These are phyloP conservation scores for Halichoerus grypus DNA, from an alignment of 2,113 vertebrate genomes.

Conservation along the genomic window DNA sequence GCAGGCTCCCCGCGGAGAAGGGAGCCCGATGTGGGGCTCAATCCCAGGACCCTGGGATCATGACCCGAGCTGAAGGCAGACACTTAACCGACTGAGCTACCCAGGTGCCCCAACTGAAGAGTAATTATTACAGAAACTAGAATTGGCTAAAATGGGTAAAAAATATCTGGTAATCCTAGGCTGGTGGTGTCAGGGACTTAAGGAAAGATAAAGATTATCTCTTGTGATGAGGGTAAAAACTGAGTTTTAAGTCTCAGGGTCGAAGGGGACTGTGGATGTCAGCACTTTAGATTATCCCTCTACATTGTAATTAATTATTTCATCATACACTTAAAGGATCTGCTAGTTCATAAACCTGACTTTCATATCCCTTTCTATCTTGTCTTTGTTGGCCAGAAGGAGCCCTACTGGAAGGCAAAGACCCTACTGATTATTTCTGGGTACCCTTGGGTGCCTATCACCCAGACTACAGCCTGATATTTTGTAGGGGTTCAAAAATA, in stretches of 20 bases:
- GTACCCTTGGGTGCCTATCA: fast-evolving
- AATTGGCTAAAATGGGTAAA: background rate
- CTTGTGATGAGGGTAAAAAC: background rate
- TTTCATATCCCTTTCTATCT: background rate
- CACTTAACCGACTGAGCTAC: too few relatives aligned
- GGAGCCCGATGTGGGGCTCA: too few relatives aligned
- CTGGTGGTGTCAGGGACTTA: background rate
- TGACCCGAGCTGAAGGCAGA: too few relatives aligned
- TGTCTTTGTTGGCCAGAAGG: background rate
- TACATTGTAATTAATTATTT: background rate
- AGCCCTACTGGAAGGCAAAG: background rate
- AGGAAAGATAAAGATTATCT: background rate
- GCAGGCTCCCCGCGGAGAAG: too few relatives aligned
- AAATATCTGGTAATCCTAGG: background rate
- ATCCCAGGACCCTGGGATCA: too few relatives aligned
- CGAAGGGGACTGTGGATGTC: background rate
- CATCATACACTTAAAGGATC: background rate
- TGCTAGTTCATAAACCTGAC: background rate
- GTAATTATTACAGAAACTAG: background rate
- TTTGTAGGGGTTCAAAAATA: background rate
- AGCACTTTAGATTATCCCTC: background rate
- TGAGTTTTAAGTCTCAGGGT: background rate
- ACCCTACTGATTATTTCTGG: background rate
- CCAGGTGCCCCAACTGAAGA: too few relatives aligned
- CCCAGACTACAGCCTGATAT: background rate